Base-by-base conservation (phyloP, 1,140 invertebrate genomes). In the Drosophila nikananu region DNA sequence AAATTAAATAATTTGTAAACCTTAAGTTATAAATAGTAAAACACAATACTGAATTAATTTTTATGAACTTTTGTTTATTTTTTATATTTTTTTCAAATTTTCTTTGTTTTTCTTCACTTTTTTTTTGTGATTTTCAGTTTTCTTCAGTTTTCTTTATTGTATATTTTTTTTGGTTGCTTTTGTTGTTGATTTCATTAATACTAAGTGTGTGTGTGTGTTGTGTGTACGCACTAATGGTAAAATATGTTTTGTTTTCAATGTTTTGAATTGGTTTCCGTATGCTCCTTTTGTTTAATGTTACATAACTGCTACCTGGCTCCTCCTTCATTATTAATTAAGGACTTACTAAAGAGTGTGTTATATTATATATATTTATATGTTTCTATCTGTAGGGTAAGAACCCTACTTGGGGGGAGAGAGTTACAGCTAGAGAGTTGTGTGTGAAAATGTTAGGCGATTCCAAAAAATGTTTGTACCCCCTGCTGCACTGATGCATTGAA, bases 171-270 rank as follows among this genome's bases (percentile, higher is more conserved):
- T 49, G 49, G 62, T 60, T 57, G 41, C 52, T 70, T 52, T 80
- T 30, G 37, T 75, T 65, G 35, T 52, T 41, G 30, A 30, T 63
- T 63, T 71, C 52, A 73, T 87, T 87, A 84, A 79, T 81, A 81
- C 86, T 87, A 83, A 62, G 42, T 89, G 52, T 55, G 51, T 54
- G 51, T 54, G 49, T 55, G 32, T 54, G 77, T 2, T 10, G 30
- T 32, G 30, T 35, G 77, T 87, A 83, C 77, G 80, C 83, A 83
- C 83, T 87, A 72, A 86, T 78, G 84, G 70, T 83, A 89, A 87
- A 89, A 81, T 87, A 87, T 78, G 60, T 73, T 68, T 79, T 77
- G 64, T 63, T 75, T 78, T 76, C 75, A 58, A 64, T 71, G 54
- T 76, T 66, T 23, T 49, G 23, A 71, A 72, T 74, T 68, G 54